Evolutionary conservation across 2,888 invertebrate species (phyloP).

Genomic region (Diarsia dahlii): DNA sequence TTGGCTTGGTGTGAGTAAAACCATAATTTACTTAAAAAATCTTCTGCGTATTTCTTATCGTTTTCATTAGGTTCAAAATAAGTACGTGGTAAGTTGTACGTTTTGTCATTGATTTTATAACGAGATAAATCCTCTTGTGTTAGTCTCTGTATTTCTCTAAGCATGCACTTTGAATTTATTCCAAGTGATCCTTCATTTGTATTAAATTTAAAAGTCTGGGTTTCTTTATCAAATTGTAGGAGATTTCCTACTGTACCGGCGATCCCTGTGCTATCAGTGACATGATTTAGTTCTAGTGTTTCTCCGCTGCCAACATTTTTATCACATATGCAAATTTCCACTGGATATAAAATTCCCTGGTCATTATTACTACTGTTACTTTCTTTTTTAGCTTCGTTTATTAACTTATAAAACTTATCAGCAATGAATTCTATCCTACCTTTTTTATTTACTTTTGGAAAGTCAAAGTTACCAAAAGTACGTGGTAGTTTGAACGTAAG

Average conservation of each 20-base stretch:
- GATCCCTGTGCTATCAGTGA: conserved; percentile 67
- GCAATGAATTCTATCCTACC: conserved; percentile 52
- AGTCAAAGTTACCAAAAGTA: conserved; percentile 71
- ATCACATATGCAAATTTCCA: conserved; percentile 60
- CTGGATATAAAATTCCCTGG: conserved; percentile 29
- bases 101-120: conserved; percentile 66
- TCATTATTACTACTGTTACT: conserved; percentile 22
- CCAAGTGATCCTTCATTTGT: conserved; percentile 46
- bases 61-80: conserved; percentile 66
- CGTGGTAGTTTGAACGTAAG: conserved; percentile 66
- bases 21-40: conserved; percentile 72
- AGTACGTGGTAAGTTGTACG: conserved; percentile 69
- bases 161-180: conserved; percentile 64
- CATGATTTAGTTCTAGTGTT: conserved; percentile 62
- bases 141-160: conserved; percentile 54
- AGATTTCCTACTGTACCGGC: conserved; percentile 74
- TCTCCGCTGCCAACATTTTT: conserved; percentile 64
- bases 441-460: conserved; percentile 53
- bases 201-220: conserved; percentile 65
- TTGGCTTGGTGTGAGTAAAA: conserved; percentile 75
- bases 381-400: conserved; percentile 42
- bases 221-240: conserved; percentile 60
- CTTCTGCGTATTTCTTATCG: conserved; percentile 67
- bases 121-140: conserved; percentile 50
- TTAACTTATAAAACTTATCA: conserved; percentile 53